Percentiles rank a stretch among this genome's conserved stretches.
These are phyloP conservation scores for Sitodiplosis mosellana DNA, from an alignment of 1,140 invertebrate genomes.

Conservation along the genomic window DNA sequence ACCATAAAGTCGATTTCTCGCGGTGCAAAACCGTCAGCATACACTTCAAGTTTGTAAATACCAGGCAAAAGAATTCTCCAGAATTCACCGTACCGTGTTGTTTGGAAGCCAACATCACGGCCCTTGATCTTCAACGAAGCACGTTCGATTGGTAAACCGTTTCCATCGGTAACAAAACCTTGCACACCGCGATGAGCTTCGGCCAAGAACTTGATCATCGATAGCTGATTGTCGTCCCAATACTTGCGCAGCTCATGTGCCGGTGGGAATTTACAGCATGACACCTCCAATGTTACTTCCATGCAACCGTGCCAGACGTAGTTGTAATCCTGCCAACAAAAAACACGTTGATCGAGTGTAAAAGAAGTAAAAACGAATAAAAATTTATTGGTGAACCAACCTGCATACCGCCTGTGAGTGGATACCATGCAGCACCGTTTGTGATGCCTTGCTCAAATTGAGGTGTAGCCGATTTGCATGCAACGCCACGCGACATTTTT, in stretches of 20 bases:
- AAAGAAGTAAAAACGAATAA: not conserved
- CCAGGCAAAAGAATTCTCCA: constrained; percentile 77
- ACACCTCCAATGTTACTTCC: constrained; percentile 94
- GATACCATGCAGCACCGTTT: constrained; percentile 82
- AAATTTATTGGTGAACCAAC: constrained; percentile 42
- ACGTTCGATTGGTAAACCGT: constrained; percentile 62
- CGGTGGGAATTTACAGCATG: constrained; percentile 90
- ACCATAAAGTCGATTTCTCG: constrained; percentile 71
- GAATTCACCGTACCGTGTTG: constrained; percentile 83
- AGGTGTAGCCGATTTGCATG: constrained; percentile 54
- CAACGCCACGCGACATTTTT: constrained; percentile 63
- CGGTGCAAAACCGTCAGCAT: constrained; percentile 64
- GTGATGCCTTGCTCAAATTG: constrained; percentile 74
- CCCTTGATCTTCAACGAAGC: constrained; percentile 69
- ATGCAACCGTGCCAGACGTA: constrained; percentile 96
- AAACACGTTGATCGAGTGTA: not conserved
- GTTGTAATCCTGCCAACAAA: constrained; percentile 82
- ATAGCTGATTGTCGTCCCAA: constrained; percentile 89
- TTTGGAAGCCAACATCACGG: constrained; percentile 71
- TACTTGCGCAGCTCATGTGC: constrained; percentile 69
- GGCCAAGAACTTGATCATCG: constrained; percentile 68
- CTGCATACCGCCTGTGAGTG: constrained; percentile 73
- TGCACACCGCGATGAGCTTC: constrained; percentile 71
- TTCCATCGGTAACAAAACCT: constrained; percentile 69
- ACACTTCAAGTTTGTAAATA: constrained; percentile 63